phyloP scores from a whole-genome alignment of 2,113 vertebrate species.

The Clinocottus analis region DNA sequence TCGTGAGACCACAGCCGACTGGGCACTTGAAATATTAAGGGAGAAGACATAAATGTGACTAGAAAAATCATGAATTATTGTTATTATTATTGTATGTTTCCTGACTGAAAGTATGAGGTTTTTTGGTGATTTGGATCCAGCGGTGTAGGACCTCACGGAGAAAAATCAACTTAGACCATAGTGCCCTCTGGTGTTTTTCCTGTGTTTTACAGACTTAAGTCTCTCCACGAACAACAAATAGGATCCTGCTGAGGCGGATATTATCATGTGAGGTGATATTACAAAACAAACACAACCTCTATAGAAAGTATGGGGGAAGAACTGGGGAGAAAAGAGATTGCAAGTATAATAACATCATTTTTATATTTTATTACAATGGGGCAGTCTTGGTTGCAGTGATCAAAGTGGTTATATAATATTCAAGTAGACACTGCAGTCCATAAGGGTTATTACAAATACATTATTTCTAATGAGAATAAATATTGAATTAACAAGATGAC shows the following conservation, averaged over 20 bases:
- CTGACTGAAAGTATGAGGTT: neutral
- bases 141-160: neutral
- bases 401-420: neutral
- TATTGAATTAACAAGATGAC: neutral
- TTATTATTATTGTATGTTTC: slow-evolving; percentile 6
- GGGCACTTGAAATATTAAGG: neutral
- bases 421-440: neutral
- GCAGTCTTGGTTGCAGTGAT: neutral
- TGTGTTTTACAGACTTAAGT: slow-evolving; percentile 16
- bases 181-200: slow-evolving; percentile 65
- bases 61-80: neutral
- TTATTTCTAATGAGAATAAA: slow-evolving; percentile 11
- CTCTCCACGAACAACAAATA: neutral
- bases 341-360: neutral
- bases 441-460: neutral
- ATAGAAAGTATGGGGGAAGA: neutral
- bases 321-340: neutral
- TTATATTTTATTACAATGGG: neutral
- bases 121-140: neutral
- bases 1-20: neutral
- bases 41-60: neutral
- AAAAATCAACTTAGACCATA: slow-evolving; percentile 45
- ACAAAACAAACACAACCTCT: neutral
- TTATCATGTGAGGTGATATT: neutral
- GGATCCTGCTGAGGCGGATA: neutral